Base-by-base conservation (phyloP, 2,797 vertebrate genomes). In the Masticophis lateralis region DNA sequence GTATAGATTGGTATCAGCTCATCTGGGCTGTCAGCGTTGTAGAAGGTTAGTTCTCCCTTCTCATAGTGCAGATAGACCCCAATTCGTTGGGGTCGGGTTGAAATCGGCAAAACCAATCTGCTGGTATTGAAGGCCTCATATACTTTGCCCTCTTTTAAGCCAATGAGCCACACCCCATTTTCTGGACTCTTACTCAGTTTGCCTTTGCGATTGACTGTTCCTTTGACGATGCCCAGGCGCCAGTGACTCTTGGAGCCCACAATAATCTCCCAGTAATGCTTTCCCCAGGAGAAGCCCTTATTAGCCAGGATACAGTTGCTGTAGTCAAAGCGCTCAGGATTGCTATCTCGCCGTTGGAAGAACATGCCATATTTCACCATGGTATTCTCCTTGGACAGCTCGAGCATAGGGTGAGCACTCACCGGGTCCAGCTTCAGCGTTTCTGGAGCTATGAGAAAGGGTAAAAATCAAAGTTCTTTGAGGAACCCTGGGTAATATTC, bases 191-290 rank as follows among this genome's bases (percentile, higher is more conserved):
- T 98, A 94, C 53, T 96, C 92, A 98, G 97, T 94, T 98, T 98
- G 93, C 97, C 97, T 92, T 98, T 98, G 51, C 98, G 98, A 92
- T 96, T 97, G 13, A 97, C 96, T 0, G 98, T 98, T 91, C 98
- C 98, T 95, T 98, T 98, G 95, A 98, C 97, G 94, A 99, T 92
- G 6, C 98, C 98, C 28, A 98, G 94, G 2, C 98, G 98, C 98
- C 98, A 98, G 95, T 98, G 98, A 0, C 97, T 98, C 97, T 98
- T 98, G 95, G 95, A 92, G 22, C 98, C 98, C 53, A 98, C 98
- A 0, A 97, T 97, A 87, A 99, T 98, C 96, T 99, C 98, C 98
- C 98, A 99, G 97, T 98, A 98, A 96, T 98, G 98, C 93, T 98
- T 98, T 57, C 98, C 98, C 0, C 98, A 98, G 91, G 98, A 98